A percentile compares a stretch with the other conserved stretches of the same genome.
Conservation (phyloP, 2,888 invertebrate species). For the Cheilosia grossa region DNA sequence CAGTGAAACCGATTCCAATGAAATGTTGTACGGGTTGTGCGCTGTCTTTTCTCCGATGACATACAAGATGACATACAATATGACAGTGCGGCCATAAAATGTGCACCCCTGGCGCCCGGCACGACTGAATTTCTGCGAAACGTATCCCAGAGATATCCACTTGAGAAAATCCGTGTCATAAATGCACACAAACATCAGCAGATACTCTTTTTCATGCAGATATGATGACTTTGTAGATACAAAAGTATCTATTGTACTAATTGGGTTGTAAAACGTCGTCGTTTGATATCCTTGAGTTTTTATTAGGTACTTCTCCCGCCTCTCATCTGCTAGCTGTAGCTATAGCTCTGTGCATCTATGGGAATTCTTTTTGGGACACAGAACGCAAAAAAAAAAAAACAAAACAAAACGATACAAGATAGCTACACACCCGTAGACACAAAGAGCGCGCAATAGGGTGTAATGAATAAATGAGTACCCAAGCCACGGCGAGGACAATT, state of each 20-base stretch:
- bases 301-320: conserved; percentile 40
- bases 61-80: conserved; percentile 46
- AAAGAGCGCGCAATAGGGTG: conserved; percentile 68
- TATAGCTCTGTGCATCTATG: conserved; percentile 22
- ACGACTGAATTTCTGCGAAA: conserved; percentile 14
- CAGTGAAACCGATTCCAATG: conserved; percentile 25
- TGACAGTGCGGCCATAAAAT: conserved; percentile 54
- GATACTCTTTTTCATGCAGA: conserved; percentile 8
- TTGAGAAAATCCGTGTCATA: conserved; percentile 54
- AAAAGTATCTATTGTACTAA: conserved; percentile 68
- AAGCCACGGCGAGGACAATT: conserved; percentile 36
- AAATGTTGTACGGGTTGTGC: background rate
- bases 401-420: conserved; percentile 9
- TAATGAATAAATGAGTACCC: conserved; percentile 69
- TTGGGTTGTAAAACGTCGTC: conserved; percentile 66
- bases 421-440: conserved; percentile 50
- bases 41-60: conserved; percentile 13
- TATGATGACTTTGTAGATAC: conserved; percentile 24
- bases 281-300: conserved; percentile 71
- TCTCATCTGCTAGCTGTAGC: background rate
- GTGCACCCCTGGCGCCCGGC: conserved; percentile 48
- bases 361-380: conserved; percentile 49
- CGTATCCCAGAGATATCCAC: conserved; percentile 18
- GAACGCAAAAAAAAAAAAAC: conserved; percentile 20
- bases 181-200: conserved; percentile 21